A percentile compares a stretch with the other conserved stretches of the same genome.
Evolutionary conservation across 92 coral and sea anemone genomes (phyloP).

Genomic region (Desmophyllum pertusum): DNA sequence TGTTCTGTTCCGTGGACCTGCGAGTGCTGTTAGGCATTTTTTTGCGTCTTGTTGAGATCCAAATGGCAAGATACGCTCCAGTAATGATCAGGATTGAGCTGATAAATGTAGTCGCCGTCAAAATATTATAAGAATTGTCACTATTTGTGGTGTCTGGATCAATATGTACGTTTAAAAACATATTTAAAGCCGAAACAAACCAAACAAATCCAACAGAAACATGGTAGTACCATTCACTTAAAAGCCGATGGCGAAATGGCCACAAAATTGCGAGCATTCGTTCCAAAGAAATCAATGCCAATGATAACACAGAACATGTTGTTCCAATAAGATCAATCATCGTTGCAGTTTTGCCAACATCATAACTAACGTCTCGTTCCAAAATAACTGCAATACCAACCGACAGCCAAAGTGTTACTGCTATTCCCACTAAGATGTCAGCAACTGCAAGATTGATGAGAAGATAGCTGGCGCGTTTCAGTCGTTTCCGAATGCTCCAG

Average conservation of each 20-base stretch:
- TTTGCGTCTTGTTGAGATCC: neutral
- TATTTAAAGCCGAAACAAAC: conserved; percentile 14
- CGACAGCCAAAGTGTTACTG: neutral
- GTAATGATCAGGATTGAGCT: neutral
- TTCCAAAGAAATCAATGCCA: conserved; percentile 15
- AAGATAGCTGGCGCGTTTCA: conserved; percentile 12
- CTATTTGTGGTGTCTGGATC: neutral
- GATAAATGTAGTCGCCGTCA: neutral
- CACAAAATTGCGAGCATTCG: conserved; percentile 17
- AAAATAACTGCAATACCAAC: neutral
- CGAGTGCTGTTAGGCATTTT: no score
- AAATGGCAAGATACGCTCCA: neutral
- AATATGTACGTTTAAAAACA: neutral
- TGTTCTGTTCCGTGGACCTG: neutral
- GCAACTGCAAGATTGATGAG: conserved; percentile 29
- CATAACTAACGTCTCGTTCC: neutral
- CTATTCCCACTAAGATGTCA: conserved; percentile 1
- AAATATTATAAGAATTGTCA: neutral
- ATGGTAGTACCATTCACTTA: conserved; percentile 1
- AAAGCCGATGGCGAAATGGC: conserved; percentile 24
- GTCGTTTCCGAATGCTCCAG: conserved; percentile 19
- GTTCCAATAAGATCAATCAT: neutral
- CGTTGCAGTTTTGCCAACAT: neutral
- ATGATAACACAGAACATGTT: neutral
- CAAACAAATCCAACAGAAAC: conserved; percentile 5